phyloP scores from a whole-genome alignment of 1,140 invertebrate genomes.

The Plectrocnemia conspersa region DNA sequence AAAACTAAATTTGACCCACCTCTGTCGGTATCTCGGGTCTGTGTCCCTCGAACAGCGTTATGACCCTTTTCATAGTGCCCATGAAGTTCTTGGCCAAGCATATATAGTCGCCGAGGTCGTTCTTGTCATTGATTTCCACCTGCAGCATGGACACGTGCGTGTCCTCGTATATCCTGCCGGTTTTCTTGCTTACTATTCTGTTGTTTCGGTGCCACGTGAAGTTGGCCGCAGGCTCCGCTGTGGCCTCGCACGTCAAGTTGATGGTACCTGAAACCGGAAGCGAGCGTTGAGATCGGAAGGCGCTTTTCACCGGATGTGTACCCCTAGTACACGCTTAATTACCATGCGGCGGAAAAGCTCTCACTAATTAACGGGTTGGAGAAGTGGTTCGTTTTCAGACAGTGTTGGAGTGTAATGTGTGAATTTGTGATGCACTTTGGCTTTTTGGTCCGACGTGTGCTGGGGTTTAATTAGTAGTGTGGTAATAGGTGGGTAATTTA shows the following conservation, averaged over 20 bases:
- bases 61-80: slow-evolving; percentile 49
- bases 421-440: no score
- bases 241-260: slow-evolving; percentile 54
- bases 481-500: no score
- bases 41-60: slow-evolving; percentile 48
- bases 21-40: slow-evolving; percentile 47
- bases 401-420: no score
- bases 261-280: slow-evolving; percentile 44
- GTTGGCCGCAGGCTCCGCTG: slow-evolving; percentile 53
- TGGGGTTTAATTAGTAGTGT: no score
- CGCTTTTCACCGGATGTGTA: no score
- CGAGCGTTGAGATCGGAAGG: no score
- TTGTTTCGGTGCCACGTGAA: slow-evolving; percentile 52
- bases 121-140: slow-evolving; percentile 46
- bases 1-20: no score
- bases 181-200: slow-evolving; percentile 39
- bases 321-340: no score
- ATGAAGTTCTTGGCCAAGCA: slow-evolving; percentile 52
- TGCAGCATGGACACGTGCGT: slow-evolving; percentile 43
- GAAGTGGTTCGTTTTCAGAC: no score
- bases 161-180: slow-evolving; percentile 40
- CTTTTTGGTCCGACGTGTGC: no score
- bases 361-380: no score
- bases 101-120: slow-evolving; percentile 51
- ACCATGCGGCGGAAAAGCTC: no score